These are phyloP conservation scores for Sphaeridia pumilis DNA, from an alignment of 2,888 invertebrate genomes.

Conservation along the genomic window DNA sequence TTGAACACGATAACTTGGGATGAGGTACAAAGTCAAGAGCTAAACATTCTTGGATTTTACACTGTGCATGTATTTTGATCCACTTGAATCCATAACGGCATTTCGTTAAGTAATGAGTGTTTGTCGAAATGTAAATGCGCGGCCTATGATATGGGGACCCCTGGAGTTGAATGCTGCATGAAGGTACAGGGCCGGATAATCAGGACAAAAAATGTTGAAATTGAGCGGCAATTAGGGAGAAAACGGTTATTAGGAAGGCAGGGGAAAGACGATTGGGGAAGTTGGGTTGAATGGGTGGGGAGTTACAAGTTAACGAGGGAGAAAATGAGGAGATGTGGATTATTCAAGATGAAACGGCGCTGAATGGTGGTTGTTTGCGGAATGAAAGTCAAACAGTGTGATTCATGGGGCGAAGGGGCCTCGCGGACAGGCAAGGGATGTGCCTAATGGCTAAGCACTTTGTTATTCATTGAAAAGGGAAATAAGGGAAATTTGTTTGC, in stretches of 20 bases:
- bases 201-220: too few relatives aligned
- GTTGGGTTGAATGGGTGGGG: background rate
- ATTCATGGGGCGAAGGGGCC: background rate
- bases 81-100: too few relatives aligned
- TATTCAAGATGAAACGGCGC: background rate
- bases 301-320: background rate
- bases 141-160: background rate
- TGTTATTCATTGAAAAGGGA: constrained; percentile 2
- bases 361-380: background rate
- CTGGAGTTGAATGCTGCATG: too few relatives aligned
- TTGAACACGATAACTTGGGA: background rate
- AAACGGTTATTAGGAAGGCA: background rate
- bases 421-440: background rate
- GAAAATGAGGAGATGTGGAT: background rate
- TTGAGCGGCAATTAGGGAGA: background rate
- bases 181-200: too few relatives aligned
- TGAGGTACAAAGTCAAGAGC: too few relatives aligned
- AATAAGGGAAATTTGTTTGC: constrained; percentile 19
- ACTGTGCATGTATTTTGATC: too few relatives aligned
- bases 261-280: background rate
- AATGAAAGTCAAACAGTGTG: background rate
- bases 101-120: too few relatives aligned
- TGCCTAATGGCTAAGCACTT: background rate
- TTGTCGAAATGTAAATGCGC: background rate
- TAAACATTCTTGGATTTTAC: too few relatives aligned